Conservation (phyloP, 2,888 invertebrate species). For the Branchellion lobata region DNA sequence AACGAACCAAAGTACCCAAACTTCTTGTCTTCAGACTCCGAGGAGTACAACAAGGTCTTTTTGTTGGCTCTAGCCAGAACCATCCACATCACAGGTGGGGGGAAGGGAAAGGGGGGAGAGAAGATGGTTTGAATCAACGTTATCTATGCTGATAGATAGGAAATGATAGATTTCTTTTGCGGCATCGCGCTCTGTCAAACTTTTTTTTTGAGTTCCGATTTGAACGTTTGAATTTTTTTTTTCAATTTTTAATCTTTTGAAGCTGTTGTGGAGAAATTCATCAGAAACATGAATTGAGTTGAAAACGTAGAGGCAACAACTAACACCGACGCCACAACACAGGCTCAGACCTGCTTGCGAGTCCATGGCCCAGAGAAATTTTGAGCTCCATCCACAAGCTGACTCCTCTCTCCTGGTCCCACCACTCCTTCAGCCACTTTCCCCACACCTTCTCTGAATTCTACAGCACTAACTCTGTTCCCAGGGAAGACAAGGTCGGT, state of each 20-base stretch:
- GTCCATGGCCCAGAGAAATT: not conserved
- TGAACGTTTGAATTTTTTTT: no score
- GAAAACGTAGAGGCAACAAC: no score
- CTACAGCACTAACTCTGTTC: not conserved
- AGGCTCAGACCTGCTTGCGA: constrained; percentile 1
- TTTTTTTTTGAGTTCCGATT: no score
- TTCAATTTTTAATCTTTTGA: no score
- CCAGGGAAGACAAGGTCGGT: constrained; percentile 17
- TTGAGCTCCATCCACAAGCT: not conserved
- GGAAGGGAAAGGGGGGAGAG: no score
- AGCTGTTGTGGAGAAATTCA: no score
- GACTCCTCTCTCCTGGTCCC: not conserved
- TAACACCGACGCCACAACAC: no score
- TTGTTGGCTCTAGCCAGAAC: constrained; percentile 88
- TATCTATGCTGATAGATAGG: no score
- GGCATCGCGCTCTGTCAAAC: no score
- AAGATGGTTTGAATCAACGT: no score
- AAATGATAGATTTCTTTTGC: no score
- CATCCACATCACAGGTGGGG: constrained; percentile 82
- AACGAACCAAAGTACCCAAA: constrained; percentile 78
- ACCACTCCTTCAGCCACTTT: constrained; percentile 9
- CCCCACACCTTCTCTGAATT: not conserved
- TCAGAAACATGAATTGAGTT: no score
- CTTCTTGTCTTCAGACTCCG: constrained; percentile 83
- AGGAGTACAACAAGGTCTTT: constrained; percentile 88